Evolutionary conservation across 2,113 vertebrate genomes (phyloP).

Genomic region (human (Homo sapiens)): GRCh38 chr6:143542501-143543000

Average conservation of each 20-base stretch:
- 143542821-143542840: not conserved
- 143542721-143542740: not conserved
- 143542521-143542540: accelerated
- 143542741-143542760: not conserved
- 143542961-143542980: not conserved
- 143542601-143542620: not conserved
- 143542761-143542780: not conserved
- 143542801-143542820: not conserved
- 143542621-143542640: not conserved
- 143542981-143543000: not conserved
- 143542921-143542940: not conserved
- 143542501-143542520: not conserved
- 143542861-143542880: not conserved
- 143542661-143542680: accelerated
- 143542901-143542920: not conserved
- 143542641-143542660: accelerated
- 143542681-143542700: not conserved
- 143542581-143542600: not conserved
- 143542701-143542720: not conserved
- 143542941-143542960: not conserved
- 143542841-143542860: not conserved
- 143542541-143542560: not conserved
- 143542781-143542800: not conserved
- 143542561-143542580: not conserved
- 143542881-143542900: not conserved